phyloP scores from a whole-genome alignment of 1,140 invertebrate species.

The Drosophila nigrodunni region DNA sequence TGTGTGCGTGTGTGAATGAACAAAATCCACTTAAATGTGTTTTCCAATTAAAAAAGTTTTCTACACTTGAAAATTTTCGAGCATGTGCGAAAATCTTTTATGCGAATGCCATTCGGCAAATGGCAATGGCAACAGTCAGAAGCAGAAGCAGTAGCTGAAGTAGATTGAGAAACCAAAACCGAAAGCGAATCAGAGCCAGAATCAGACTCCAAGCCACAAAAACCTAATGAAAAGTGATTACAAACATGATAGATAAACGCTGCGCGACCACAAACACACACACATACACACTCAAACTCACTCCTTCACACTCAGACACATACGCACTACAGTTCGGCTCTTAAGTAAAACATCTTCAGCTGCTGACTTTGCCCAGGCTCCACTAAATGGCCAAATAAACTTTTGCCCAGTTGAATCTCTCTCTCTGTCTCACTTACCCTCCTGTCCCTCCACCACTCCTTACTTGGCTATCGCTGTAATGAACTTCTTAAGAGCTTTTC shows the following conservation, averaged over 20 bases:
- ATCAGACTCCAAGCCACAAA: constrained; percentile 50
- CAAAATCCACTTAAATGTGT: constrained; percentile 82
- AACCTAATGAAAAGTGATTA: constrained; percentile 83
- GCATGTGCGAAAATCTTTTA: constrained; percentile 83
- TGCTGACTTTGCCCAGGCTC: constrained; percentile 52
- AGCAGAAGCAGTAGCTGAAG: constrained; percentile 5
- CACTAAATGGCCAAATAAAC: constrained; percentile 82
- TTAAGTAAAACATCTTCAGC: constrained; percentile 76
- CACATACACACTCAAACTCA: neutral
- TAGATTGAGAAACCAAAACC: neutral
- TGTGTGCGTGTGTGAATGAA: constrained; percentile 29
- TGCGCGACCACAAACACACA: constrained; percentile 47
- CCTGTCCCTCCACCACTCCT: neutral
- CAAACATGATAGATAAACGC: constrained; percentile 82
- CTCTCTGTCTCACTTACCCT: no score
- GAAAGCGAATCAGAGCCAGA: constrained; percentile 21
- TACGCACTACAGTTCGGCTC: constrained; percentile 33
- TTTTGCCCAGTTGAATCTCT: constrained; percentile 56
- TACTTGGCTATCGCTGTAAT: constrained; percentile 74
- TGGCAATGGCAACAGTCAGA: constrained; percentile 55
- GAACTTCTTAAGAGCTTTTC: constrained; percentile 82
- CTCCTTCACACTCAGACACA: constrained; percentile 6
- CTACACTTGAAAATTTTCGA: constrained; percentile 79
- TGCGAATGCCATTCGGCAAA: constrained; percentile 75
- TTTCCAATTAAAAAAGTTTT: constrained; percentile 83